A percentile compares a stretch with the other conserved stretches of the same genome.
Conservation (phyloP, 2,888 invertebrate genomes). For the Polymixis flavicincta region DNA sequence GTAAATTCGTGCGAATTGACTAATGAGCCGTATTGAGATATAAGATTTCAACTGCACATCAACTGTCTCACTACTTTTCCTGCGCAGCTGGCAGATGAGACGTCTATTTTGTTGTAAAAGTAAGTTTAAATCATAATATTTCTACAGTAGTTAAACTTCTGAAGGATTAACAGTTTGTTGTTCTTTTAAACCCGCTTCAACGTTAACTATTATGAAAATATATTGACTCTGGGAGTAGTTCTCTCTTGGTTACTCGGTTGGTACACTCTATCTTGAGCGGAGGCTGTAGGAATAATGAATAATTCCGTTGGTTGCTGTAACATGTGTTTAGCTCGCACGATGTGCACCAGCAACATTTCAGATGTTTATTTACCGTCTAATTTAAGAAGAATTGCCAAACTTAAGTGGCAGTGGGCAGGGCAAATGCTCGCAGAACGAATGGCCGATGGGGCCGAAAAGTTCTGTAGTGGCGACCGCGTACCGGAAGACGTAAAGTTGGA, state of each 20-base stretch:
- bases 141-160: constrained; percentile 6
- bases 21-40: too few species aligned
- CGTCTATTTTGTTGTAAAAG: not conserved
- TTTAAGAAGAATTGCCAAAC: too few species aligned
- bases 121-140: constrained; percentile 8
- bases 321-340: constrained; percentile 8
- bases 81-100: not conserved
- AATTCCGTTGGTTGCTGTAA: not conserved
- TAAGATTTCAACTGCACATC: not conserved
- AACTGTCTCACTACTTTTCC: not conserved
- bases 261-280: not conserved
- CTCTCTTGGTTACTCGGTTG: constrained; percentile 14
- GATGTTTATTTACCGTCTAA: not conserved
- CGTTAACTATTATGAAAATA: constrained; percentile 12
- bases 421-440: too few species aligned
- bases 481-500: too few species aligned
- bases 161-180: constrained; percentile 24
- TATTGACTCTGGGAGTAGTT: constrained; percentile 15
- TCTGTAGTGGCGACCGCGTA: too few species aligned
- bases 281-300: not conserved
- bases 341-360: not conserved
- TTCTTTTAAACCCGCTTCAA: constrained; percentile 20
- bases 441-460: too few species aligned
- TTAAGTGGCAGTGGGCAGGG: too few species aligned
- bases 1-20: too few species aligned